These are phyloP conservation scores for Nesogale talazaci DNA, from an alignment of 2,113 vertebrate genomes.

Conservation along the genomic window DNA sequence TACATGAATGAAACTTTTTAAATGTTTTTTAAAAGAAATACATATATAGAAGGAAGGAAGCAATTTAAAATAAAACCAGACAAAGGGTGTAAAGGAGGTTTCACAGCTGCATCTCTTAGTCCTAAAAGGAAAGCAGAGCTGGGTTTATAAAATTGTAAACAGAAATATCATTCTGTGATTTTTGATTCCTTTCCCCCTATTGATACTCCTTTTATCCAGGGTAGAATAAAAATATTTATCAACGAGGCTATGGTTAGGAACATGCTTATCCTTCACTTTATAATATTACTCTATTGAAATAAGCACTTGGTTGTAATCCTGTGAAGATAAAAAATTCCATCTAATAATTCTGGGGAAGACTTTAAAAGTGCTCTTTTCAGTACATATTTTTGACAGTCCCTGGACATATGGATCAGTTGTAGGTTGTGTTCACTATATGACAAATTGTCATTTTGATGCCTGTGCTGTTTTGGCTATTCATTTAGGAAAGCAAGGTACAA, in stretches of 20 bases:
- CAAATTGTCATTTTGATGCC: background rate
- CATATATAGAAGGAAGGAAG: constrained; percentile 62
- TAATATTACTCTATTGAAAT: constrained; percentile 78
- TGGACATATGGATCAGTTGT: background rate
- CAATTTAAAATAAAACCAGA: constrained; percentile 66
- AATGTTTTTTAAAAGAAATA: constrained; percentile 22
- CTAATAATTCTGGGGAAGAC: background rate
- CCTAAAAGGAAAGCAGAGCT: constrained; percentile 66
- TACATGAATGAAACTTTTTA: background rate
- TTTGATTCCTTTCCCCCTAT: constrained; percentile 69
- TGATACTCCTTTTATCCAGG: constrained; percentile 75
- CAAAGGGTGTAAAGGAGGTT: constrained; percentile 55
- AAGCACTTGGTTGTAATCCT: background rate
- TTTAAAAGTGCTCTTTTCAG: constrained; percentile 13
- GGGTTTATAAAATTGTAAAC: constrained; percentile 76
- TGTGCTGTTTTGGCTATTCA: constrained; percentile 45
- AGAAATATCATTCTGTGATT: constrained; percentile 78
- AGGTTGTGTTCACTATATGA: constrained; percentile 13
- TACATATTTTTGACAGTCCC: background rate
- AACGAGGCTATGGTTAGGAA: constrained; percentile 77
- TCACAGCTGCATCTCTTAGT: constrained; percentile 54
- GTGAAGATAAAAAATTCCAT: constrained; percentile 21
- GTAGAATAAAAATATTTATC: constrained; percentile 83
- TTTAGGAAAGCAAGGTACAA: constrained; percentile 43
- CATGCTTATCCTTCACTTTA: constrained; percentile 80